These are phyloP conservation scores for Corythornis cristatus DNA, from an alignment of 2,113 vertebrate species.

Conservation along the genomic window DNA sequence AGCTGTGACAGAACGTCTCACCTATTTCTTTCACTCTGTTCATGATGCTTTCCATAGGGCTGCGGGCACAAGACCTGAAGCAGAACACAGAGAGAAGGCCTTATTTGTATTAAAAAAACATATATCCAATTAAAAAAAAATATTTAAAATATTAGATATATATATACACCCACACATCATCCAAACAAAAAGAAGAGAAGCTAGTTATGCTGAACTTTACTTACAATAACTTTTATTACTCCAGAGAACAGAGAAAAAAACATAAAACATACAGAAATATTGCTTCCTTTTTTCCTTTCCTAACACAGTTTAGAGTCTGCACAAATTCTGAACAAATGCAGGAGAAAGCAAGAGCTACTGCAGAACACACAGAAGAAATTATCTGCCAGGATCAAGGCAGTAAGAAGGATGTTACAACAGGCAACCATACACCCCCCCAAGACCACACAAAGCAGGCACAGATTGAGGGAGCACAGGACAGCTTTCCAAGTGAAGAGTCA, in stretches of 20 bases:
- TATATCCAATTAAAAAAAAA: neutral
- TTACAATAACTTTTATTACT: neutral
- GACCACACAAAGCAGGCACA: neutral
- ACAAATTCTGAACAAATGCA: neutral
- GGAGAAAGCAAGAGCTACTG: neutral
- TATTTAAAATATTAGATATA: neutral
- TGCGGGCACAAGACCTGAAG: slow-evolving; percentile 86
- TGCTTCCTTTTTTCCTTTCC: neutral
- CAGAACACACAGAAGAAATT: neutral
- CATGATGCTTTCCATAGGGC: slow-evolving; percentile 83
- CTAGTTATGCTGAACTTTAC: neutral
- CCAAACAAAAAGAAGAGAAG: neutral
- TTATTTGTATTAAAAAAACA: neutral
- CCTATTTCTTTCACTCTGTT: slow-evolving; percentile 85
- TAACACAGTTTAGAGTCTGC: neutral
- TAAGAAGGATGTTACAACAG: neutral
- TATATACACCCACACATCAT: neutral
- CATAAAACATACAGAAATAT: neutral
- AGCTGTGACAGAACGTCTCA: slow-evolving; percentile 87
- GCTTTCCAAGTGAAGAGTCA: neutral
- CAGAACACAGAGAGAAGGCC: neutral
- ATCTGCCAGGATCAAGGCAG: neutral
- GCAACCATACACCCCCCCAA: accelerated
- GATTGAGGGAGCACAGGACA: neutral
- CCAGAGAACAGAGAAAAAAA: neutral